Evolutionary conservation across 2,888 invertebrate species (phyloP), one percentile per base, ranked within the genome.

Genomic region (Graphium colonna): DNA sequence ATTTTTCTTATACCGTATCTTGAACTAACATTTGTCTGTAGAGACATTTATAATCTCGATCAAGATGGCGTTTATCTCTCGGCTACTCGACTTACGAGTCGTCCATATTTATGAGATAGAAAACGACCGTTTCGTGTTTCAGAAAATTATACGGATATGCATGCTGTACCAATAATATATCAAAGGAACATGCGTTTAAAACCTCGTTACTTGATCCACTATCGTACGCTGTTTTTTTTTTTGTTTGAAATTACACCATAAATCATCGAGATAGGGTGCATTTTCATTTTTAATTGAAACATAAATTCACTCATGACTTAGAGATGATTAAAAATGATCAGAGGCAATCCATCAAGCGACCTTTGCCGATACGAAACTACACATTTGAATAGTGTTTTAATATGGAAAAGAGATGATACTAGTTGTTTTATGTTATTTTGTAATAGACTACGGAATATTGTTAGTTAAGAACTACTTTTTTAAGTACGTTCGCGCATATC

Each of bases 271-370:
- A 15, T 53, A 53, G 9, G 39, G 48, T 21, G 4, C 31, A 12
- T 28, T 53, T 43, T 43, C 39, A 10, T 45, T 16, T 26, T 21
- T 36, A 1, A 15, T 8, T 1, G 15, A 10, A 21, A 36, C 15
- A 10, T 48, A 40, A 53, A 40, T 48, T 7, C 31, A 39, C 44
- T 44, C 16, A 33, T 54, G 21, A 21, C 18, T 7, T 54, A 55
- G 58, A 73, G 71, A 79, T 82, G 82, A 88, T 86, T 87, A 86
- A 86, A 87, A 87, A 81, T 77, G 74, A 75, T 76, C 73, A 64
- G 66, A 65, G 74, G 75, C 79, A 70, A 87, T 88, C 88, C 79
- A 88, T 88, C 87, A 88, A 75, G 66, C 69, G 77, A 79, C 79
- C 73, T 79, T 80, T 75, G 72, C 69, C 68, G 77, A 77, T 80